Evolutionary conservation across 2,888 invertebrate genomes (phyloP), one percentile per base, ranked within the genome.

Genomic region (Serripes groenlandicus): DNA sequence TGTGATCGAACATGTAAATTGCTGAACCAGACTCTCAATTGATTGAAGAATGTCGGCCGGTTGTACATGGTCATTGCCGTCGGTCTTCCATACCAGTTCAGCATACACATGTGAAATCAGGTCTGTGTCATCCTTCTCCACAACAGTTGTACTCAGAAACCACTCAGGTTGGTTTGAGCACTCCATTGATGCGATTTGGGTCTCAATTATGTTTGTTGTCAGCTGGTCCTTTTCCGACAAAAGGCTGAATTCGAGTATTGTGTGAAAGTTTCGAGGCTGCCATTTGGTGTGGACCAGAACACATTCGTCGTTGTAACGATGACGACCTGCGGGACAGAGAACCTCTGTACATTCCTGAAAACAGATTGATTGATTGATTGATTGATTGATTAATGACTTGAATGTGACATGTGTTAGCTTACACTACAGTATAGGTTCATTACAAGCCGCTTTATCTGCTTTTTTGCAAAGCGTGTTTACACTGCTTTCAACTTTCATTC

Each of bases 261-360:
- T 9, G 7, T 66, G 66, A 42, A 66, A 28, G n/a, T 66, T 37
- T 42, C 26, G 3, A 42, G 37, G 37, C 35, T 42, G 32, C 66
- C 66, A 66, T 42, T 37, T 66, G 4, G 37, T n/a, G n/a, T 66
- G 66, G 66, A 23, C 21, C 0, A 66, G 42, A 5, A 26, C 42
- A 18, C 66, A 66, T 11, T 66, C 26, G 5, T 26, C 66, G 32
- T 66, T n/a, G 0, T 26, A 3, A 35, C 26, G 42, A 9, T 26
- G 9, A 35, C 26, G 66, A 28, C 66, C 66, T 5, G 42, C 35
- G 28, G 66, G 66, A 42, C 66, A 66, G 7, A 66, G n/a, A 1
- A 66, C 66, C 2, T 66, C 66, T 23, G n/a, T 42, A n/a, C 66
- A 66, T 42, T 2, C 42, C 66, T 66, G 66, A 28, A 66, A 66